Conservation (phyloP, 2,113 vertebrate genomes). For the Larimichthys crocea region DNA sequence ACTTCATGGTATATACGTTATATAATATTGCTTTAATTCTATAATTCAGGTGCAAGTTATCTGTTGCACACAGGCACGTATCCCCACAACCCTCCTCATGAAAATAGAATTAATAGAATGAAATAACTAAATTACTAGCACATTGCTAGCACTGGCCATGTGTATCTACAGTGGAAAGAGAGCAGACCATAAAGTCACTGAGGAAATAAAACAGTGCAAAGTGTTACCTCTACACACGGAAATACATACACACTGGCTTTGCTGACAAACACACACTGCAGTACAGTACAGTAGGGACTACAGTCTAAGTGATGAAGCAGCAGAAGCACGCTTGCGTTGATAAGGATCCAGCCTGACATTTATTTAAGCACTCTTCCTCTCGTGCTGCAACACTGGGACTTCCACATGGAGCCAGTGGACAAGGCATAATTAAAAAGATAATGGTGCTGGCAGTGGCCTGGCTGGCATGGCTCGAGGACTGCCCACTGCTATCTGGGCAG, state of each 20-base stretch:
- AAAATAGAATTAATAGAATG: not conserved
- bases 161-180: slow-evolving; percentile 2
- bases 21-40: too few species aligned
- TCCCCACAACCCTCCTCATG: not conserved
- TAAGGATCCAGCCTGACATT: slow-evolving; percentile 54
- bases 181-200: not conserved
- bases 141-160: slow-evolving; percentile 3
- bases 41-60: not conserved
- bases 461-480: slow-evolving; percentile 20
- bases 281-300: slow-evolving; percentile 27
- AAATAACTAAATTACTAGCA: slow-evolving; percentile 10
- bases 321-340: slow-evolving; percentile 25
- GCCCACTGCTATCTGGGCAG: slow-evolving; percentile 41
- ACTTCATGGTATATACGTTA: too few species aligned
- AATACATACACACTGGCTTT: not conserved
- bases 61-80: not conserved
- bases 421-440: slow-evolving; percentile 65
- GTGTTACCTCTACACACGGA: not conserved
- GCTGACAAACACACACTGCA: slow-evolving; percentile 20
- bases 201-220: not conserved
- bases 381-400: slow-evolving; percentile 30
- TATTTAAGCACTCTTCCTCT: slow-evolving; percentile 52
- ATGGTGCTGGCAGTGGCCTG: slow-evolving; percentile 46
- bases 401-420: slow-evolving; percentile 45
- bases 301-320: slow-evolving; percentile 60